Evolutionary conservation across 2,113 vertebrate species (phyloP).

Genomic region (Gymnocephalus cernua): DNA sequence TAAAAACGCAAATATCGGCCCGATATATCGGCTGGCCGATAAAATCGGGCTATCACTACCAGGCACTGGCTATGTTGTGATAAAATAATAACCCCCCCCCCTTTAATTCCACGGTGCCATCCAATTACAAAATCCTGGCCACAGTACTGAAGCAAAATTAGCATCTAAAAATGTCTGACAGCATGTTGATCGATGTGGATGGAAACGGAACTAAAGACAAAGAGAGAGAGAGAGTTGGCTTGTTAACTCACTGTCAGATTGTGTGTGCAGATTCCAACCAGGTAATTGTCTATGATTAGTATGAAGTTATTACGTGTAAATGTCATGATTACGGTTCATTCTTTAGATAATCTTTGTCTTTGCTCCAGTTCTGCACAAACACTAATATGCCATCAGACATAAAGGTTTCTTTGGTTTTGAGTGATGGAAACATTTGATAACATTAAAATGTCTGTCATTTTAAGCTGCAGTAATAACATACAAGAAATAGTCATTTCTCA

Average conservation of each 20-base stretch:
- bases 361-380: not conserved
- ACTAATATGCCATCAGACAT: not conserved
- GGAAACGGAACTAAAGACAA: conserved; percentile 14
- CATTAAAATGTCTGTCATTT: not conserved
- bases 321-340: conserved; percentile 11
- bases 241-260: conserved; percentile 3
- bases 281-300: conserved; percentile 19
- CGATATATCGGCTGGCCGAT: too few species aligned
- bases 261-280: conserved; percentile 15
- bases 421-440: not conserved
- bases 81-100: not conserved
- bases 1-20: too few species aligned
- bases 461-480: not conserved
- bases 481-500: not conserved
- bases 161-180: conserved; percentile 28
- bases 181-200: conserved; percentile 27
- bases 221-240: not conserved
- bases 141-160: conserved; percentile 26
- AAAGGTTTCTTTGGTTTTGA: not conserved
- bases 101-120: conserved; percentile 4
- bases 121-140: conserved; percentile 27
- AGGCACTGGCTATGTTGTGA: not conserved
- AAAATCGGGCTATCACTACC: too few species aligned
- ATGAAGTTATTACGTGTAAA: conserved; percentile 15
- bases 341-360: conserved; percentile 2